A percentile compares a stretch with the other conserved stretches of the same genome.
Conservation (phyloP, 1,140 invertebrate genomes). For the Euborellia annulipes region DNA sequence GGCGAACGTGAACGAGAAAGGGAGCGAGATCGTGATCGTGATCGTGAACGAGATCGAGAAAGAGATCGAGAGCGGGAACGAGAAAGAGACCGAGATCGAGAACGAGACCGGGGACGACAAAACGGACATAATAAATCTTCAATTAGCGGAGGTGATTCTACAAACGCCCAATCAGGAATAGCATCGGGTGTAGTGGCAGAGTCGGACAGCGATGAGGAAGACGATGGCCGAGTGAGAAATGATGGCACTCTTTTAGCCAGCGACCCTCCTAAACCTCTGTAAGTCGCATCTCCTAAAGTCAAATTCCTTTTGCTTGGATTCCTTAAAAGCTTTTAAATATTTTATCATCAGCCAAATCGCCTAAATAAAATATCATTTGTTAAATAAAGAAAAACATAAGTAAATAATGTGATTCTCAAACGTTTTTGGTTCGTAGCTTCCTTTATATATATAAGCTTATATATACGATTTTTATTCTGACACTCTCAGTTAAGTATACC, state of each 20-base stretch:
- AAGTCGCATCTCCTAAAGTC: constrained; percentile 34
- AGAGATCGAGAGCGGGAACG: too few species aligned
- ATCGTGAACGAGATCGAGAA: constrained; percentile 4
- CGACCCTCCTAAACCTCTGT: constrained; percentile 92
- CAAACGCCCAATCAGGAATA: constrained; percentile 10
- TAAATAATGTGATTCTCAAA: too few species aligned
- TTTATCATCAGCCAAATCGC: too few species aligned
- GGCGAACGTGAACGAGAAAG: constrained; percentile 13
- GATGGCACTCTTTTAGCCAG: constrained; percentile 90
- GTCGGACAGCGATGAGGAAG: constrained; percentile 30
- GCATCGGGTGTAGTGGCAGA: constrained; percentile 13
- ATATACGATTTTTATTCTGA: too few species aligned
- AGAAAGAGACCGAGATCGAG: constrained; percentile 2
- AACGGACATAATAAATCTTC: constrained; percentile 15
- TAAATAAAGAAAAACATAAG: too few species aligned
- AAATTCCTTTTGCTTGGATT: constrained; percentile 18
- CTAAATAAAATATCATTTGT: too few species aligned
- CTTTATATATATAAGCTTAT: too few species aligned
- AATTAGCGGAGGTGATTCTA: constrained; percentile 12
- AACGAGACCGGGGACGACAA: constrained; percentile 9
- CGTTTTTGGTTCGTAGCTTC: too few species aligned
- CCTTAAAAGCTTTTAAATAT: too few species aligned
- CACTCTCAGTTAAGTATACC: too few species aligned
- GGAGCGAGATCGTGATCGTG: constrained; percentile 10
- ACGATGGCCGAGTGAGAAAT: constrained; percentile 45